These are phyloP conservation scores for Bombyx mandarina DNA, from an alignment of 1,140 invertebrate genomes.

Conservation along the genomic window DNA sequence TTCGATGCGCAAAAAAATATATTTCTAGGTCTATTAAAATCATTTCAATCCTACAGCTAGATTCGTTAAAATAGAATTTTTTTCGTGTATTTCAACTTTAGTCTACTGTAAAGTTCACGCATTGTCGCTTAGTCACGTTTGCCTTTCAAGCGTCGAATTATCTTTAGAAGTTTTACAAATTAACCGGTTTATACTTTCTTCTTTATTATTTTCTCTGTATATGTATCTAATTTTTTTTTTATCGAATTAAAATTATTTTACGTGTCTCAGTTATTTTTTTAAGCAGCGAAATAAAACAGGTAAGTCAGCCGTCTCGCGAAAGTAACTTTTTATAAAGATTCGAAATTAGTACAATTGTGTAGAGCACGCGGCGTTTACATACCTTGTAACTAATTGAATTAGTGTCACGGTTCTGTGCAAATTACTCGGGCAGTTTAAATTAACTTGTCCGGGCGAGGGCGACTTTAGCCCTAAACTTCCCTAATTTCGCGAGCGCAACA, in stretches of 20 bases:
- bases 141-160: too few species aligned
- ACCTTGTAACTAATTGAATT: constrained; percentile 63
- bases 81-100: too few species aligned
- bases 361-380: constrained; percentile 35
- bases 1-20: too few species aligned
- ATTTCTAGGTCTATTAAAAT: too few species aligned
- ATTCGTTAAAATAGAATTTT: too few species aligned
- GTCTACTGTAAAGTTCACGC: too few species aligned
- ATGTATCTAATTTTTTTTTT: too few species aligned
- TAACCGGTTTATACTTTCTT: too few species aligned
- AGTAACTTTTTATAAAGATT: constrained; percentile 1
- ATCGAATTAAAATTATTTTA: background rate
- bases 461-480: constrained; percentile 65
- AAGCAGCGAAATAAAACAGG: background rate
- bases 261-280: background rate
- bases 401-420: constrained; percentile 62
- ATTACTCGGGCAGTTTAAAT: constrained; percentile 69
- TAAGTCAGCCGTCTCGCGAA: background rate
- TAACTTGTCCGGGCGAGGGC: constrained; percentile 64
- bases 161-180: too few species aligned
- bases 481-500: constrained; percentile 68
- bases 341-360: constrained; percentile 13
- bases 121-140: too few species aligned
- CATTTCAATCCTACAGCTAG: too few species aligned
- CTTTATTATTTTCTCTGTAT: too few species aligned